phyloP scores from a whole-genome alignment of 1,140 invertebrate genomes.

The Apis florea region DNA sequence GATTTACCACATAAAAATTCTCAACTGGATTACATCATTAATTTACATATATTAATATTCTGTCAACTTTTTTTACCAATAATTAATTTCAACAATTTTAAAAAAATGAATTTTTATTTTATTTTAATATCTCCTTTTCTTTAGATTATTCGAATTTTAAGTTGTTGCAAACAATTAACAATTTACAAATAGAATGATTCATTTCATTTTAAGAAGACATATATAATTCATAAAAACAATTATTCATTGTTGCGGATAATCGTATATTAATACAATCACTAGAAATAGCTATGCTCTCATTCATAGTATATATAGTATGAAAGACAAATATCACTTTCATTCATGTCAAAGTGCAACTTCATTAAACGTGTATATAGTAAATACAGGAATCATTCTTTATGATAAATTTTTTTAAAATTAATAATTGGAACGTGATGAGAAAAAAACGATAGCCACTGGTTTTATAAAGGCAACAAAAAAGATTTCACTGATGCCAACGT shows the following conservation, averaged over 20 bases:
- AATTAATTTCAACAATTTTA: too few species aligned
- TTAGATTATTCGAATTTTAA: too few species aligned
- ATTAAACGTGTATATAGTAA: background rate
- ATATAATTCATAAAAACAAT: background rate
- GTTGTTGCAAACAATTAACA: too few species aligned
- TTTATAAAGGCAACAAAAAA: background rate
- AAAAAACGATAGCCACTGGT: background rate
- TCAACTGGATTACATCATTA: too few species aligned
- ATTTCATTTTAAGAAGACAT: background rate
- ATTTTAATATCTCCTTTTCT: too few species aligned
- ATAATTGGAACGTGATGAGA: background rate
- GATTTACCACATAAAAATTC: too few species aligned
- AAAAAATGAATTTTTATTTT: too few species aligned
- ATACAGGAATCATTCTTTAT: background rate
- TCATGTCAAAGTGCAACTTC: background rate
- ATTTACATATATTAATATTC: too few species aligned
- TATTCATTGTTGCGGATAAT: constrained; percentile 5
- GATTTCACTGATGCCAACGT: background rate
- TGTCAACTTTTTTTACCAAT: too few species aligned
- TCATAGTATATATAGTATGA: background rate
- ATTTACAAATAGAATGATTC: background rate
- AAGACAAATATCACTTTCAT: background rate
- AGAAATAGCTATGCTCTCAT: constrained; percentile 18
- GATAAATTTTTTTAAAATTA: background rate
- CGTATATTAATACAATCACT: background rate